Evolutionary conservation across 1,140 invertebrate genomes (phyloP), one percentile per base, ranked within the genome.

Genomic region (Drosophila sp.): DNA sequence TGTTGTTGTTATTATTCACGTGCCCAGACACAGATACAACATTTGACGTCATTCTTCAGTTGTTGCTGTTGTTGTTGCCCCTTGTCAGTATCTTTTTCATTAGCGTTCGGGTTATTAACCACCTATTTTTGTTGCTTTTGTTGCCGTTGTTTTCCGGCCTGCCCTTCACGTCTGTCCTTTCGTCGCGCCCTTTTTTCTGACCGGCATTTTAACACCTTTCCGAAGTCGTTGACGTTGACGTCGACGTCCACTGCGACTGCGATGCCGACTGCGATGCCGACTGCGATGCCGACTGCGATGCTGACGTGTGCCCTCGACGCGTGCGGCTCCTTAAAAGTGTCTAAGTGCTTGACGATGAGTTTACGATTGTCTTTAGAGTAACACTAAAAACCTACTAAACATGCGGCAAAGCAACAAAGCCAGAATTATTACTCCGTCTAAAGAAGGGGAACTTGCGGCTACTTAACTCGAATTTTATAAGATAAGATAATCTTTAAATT

Each of bases 91-190:
- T 43, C 56, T 83, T 53, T 79, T 79, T 84, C 81, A 84, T 84
- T 84, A 84, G 78, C 82, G 83, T 61, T 72, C 78, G 51, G 82
- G 78, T 87, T 87, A 79, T 87, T 87, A 87, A 87, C 79, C 83
- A 87, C 46, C 76, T 81, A 70, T 76, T 63, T 63, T 70, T 40
- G 21, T 57, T n/a, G 34, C 51, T 43, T 63, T 66, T 72, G 74
- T 36, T 62, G 54, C 67, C 41, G 59, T 67, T 61, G 48, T 36
- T 66, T 16, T 65, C 65, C 18, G 48, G 65, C 54, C 58, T 75
- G 46, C 50, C 45, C 38, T 56, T 46, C 40, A 16, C 50, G 32
- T 48, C 62, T 57, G 50, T 76, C 51, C 38, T 87, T 87, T 46
- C 21, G 51, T 65, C 21, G 72, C 41, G 75, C 81, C 81, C 81